phyloP scores from a whole-genome alignment of 2,113 vertebrate species.

The Vireo altiloquus region DNA sequence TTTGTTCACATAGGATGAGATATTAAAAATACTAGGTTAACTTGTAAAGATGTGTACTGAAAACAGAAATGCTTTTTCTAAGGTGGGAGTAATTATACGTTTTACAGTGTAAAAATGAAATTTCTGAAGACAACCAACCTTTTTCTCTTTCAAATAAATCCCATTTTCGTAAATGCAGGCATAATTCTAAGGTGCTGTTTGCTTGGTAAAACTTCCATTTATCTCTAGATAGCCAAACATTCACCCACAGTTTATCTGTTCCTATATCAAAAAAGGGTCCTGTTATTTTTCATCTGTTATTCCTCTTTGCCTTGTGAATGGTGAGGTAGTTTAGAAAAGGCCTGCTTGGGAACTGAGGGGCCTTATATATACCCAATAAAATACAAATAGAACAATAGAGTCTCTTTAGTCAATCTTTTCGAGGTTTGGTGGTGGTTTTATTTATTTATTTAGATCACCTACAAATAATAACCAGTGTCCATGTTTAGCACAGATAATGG shows the following conservation, averaged over 20 bases:
- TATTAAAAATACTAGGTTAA: neutral
- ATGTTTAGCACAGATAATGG: neutral
- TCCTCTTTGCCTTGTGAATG: neutral
- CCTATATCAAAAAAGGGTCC: neutral
- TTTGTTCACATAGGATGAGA: neutral
- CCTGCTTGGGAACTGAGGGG: neutral
- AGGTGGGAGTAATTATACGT: neutral
- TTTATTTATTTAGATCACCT: neutral
- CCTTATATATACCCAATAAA: neutral
- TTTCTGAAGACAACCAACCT: neutral
- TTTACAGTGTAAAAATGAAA: neutral
- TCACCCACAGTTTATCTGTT: neutral
- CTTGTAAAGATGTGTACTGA: neutral
- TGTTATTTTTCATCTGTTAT: neutral
- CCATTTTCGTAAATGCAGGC: neutral
- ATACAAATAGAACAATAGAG: neutral
- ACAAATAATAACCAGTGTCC: neutral
- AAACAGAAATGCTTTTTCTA: neutral
- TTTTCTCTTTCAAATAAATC: neutral
- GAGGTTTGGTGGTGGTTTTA: neutral
- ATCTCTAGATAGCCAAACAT: neutral
- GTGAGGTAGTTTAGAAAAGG: neutral
- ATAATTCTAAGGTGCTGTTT: neutral
- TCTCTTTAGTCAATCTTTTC: neutral
- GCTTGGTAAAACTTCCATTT: neutral